A percentile compares a stretch with the other conserved stretches of the same genome.
These are phyloP conservation scores for Campaea margaritaria DNA, from an alignment of 2,888 invertebrate species.

Conservation along the genomic window DNA sequence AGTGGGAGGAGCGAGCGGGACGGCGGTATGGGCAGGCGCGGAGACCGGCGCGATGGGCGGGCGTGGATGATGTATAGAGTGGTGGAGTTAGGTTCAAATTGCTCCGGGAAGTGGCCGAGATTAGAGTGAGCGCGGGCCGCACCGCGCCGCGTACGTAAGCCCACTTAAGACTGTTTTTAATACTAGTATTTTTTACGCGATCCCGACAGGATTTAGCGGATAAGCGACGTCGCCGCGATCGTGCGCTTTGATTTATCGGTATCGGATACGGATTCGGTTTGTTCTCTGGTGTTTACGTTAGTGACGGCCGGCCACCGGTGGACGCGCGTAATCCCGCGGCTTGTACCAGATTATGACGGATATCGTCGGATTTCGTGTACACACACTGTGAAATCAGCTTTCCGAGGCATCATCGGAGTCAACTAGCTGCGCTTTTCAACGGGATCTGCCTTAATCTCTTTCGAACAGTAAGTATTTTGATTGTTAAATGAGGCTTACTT, in stretches of 20 bases:
- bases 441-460: slow-evolving; percentile 39
- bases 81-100: slow-evolving; percentile 90
- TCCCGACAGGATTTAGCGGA: slow-evolving; percentile 85
- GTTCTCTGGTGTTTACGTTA: slow-evolving; percentile 83
- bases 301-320: slow-evolving; percentile 77
- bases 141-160: slow-evolving; percentile 87
- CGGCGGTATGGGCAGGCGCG: slow-evolving; percentile 58
- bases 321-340: slow-evolving; percentile 79
- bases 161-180: slow-evolving; percentile 90
- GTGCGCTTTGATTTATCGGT: slow-evolving; percentile 85
- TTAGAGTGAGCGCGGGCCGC: slow-evolving; percentile 88
- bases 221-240: slow-evolving; percentile 81
- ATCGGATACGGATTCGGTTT: slow-evolving; percentile 77
- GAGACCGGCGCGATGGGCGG: slow-evolving; percentile 80
- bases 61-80: slow-evolving; percentile 89
- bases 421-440: slow-evolving; percentile 35
- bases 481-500: slow-evolving; percentile 1
- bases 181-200: slow-evolving; percentile 88
- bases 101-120: slow-evolving; percentile 91
- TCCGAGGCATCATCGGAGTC: slow-evolving; percentile 59
- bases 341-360: slow-evolving; percentile 82
- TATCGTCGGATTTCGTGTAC: slow-evolving; percentile 78
- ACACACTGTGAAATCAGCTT: slow-evolving; percentile 67
- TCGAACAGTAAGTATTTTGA: slow-evolving; percentile 63
- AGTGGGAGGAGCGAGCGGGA: slow-evolving; percentile 58